Percentiles rank a stretch among this genome's conserved stretches.
Evolutionary conservation across 2,113 vertebrate species (phyloP).

Genomic region (Nipponia nippon): DNA sequence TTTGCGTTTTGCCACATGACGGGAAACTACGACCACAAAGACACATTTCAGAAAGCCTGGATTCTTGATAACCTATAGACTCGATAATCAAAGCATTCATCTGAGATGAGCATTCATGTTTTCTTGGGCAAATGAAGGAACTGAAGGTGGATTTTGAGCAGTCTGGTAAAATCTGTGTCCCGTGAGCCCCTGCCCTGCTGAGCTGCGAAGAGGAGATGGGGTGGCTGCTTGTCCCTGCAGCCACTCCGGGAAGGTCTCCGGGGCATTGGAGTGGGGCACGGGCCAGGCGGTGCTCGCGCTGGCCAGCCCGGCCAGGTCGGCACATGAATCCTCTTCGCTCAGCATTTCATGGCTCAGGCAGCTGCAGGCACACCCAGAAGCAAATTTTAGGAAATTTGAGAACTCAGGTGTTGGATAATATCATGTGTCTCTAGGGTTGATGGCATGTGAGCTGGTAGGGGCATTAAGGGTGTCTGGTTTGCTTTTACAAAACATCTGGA

Average conservation of each 20-base stretch:
- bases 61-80: neutral
- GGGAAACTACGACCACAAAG: neutral
- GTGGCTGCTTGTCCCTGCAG: neutral
- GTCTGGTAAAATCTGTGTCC: neutral
- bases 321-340: neutral
- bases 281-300: fast-evolving
- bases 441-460: neutral
- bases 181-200: neutral
- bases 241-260: neutral
- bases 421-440: neutral
- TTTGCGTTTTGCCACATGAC: neutral
- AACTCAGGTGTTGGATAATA: neutral
- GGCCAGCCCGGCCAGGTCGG: neutral
- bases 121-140: neutral
- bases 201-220: neutral
- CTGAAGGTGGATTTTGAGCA: neutral
- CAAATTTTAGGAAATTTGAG: neutral
- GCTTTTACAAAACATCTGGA: neutral
- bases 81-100: neutral
- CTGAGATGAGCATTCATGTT: neutral
- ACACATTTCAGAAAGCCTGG: neutral
- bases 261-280: neutral
- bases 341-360: neutral
- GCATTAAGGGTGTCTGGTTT: neutral
- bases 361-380: neutral